Evolutionary conservation across 2,888 invertebrate species (phyloP).

Genomic region (Seladonia tumulorum): DNA sequence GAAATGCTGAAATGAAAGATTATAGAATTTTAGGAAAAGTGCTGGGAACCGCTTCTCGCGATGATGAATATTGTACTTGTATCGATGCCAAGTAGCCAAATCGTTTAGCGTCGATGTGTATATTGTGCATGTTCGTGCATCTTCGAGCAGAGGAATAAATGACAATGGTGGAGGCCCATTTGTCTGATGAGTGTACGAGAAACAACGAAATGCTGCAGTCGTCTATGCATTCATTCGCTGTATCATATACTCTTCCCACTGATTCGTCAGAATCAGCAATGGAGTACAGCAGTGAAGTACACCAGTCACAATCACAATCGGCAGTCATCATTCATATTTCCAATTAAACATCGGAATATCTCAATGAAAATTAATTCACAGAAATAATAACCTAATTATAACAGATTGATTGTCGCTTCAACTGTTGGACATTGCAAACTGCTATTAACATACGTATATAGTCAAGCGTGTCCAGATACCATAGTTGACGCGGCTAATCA

Average conservation of each 20-base stretch:
- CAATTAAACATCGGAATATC: not conserved
- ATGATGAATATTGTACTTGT: slow-evolving; percentile 29
- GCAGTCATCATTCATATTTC: not conserved
- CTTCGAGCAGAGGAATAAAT: slow-evolving; percentile 56
- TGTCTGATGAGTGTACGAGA: slow-evolving; percentile 56
- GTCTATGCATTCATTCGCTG: slow-evolving; percentile 12
- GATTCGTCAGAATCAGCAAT: not conserved
- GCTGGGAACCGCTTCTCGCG: not conserved
- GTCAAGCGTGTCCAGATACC: not conserved
- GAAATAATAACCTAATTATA: not conserved
- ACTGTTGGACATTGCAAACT: not conserved
- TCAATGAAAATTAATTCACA: not conserved
- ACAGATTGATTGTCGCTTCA: not conserved
- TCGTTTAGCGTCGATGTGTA: slow-evolving; percentile 41
- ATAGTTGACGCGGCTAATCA: not conserved
- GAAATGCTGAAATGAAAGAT: not conserved
- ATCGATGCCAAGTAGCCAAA: slow-evolving; percentile 56
- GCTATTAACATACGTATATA: not conserved
- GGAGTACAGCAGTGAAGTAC: too few relatives aligned
- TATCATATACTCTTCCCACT: not conserved
- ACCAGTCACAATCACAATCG: too few relatives aligned
- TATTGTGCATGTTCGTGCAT: slow-evolving; percentile 47
- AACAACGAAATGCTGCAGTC: slow-evolving; percentile 40
- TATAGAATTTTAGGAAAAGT: not conserved
- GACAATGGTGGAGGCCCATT: slow-evolving; percentile 60